Percentiles rank a stretch among this genome's conserved stretches.
These are phyloP conservation scores for Poeciliopsis occidentalis DNA, from an alignment of 2,113 vertebrate species.

Conservation along the genomic window DNA sequence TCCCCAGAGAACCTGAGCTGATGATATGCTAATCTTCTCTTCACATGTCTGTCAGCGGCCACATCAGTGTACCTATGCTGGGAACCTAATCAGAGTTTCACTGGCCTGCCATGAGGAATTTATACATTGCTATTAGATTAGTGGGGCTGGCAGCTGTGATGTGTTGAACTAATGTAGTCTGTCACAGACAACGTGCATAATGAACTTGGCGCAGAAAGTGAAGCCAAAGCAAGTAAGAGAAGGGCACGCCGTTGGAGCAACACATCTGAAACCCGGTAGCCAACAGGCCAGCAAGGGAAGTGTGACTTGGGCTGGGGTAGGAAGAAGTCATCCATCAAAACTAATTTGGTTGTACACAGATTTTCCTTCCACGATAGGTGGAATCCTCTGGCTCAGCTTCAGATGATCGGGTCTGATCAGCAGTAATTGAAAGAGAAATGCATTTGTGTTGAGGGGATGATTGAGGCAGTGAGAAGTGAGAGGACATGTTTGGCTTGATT, in stretches of 20 bases:
- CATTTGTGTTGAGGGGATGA: slow-evolving; percentile 1
- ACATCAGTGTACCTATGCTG: slow-evolving; percentile 65
- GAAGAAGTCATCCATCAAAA: slow-evolving; percentile 34
- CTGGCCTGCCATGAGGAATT: slow-evolving; percentile 81
- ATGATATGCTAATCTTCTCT: slow-evolving; percentile 74
- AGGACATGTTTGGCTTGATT: neutral
- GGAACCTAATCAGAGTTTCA: slow-evolving; percentile 80
- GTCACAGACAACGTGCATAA: slow-evolving; percentile 79
- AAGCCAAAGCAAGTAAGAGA: slow-evolving; percentile 55
- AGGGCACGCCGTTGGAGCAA: slow-evolving; percentile 51
- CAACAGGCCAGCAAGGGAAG: slow-evolving; percentile 42
- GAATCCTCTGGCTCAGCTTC: slow-evolving; percentile 6
- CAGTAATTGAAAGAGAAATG: slow-evolving; percentile 21
- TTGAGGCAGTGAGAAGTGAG: too few relatives aligned
- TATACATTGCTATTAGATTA: slow-evolving; percentile 78
- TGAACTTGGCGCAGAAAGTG: slow-evolving; percentile 70
- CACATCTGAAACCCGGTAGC: slow-evolving; percentile 28
- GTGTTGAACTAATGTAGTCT: slow-evolving; percentile 75
- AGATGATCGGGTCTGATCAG: slow-evolving; percentile 32
- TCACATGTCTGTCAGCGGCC: slow-evolving; percentile 71
- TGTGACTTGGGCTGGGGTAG: slow-evolving; percentile 22
- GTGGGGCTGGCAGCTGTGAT: slow-evolving; percentile 73
- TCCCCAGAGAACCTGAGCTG: slow-evolving; percentile 53
- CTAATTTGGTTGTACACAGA: slow-evolving; percentile 23
- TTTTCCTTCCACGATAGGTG: slow-evolving; percentile 4